Evolutionary conservation across 30 jellyfish, hydroid and myxozoan species (phyloP), one percentile per base, ranked within the genome.

Genomic region (Clytia hemisphaerica): DNA sequence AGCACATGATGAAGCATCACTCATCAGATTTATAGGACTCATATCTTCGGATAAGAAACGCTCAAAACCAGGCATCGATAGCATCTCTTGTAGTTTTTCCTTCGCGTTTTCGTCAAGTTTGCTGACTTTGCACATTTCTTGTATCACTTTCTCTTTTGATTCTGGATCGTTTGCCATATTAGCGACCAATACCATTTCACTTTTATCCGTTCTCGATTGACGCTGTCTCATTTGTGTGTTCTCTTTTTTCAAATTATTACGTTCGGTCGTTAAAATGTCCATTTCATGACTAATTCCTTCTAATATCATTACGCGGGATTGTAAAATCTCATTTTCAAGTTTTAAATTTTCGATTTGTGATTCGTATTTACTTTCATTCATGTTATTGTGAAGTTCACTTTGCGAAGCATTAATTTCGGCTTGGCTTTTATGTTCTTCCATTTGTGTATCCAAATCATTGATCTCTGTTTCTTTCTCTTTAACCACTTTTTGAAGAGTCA

Each of bases 261-360:
- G 25, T 22, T 57, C 70, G 6, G 25, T 31, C 15, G 19, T 28
- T 0, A 57, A 45, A 7, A 57, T 21, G 37, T n/a, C 70, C 70
- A 57, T 57, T 33, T 57, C 70, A 22, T 57, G 44, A 6, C 70
- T 37, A n/a, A 57, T 57, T 9, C 70, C 70, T 57, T 57, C 70
- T 22, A 57, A 21, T 7, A 57, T 57, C 70, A 57, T 26, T 22
- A 57, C 50, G 30, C 70, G 70, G 12, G 70, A 57, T 4, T 37
- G 30, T 22, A 57, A 57, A n/a, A 57, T 57, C 4, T 57, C 70
- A 5, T 57, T 57, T 33, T 57, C 70, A 6, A 57, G 50, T 33
- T 22, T 57, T 4, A 57, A 33, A 33, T 57, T 57, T 45, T 57
- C 70, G 16, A 57, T 57, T 9, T 21, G 37, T 9, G 50, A 6